Evolutionary conservation across 2,113 vertebrate genomes (phyloP).

Genomic region (Pachycephala philippinensis): DNA sequence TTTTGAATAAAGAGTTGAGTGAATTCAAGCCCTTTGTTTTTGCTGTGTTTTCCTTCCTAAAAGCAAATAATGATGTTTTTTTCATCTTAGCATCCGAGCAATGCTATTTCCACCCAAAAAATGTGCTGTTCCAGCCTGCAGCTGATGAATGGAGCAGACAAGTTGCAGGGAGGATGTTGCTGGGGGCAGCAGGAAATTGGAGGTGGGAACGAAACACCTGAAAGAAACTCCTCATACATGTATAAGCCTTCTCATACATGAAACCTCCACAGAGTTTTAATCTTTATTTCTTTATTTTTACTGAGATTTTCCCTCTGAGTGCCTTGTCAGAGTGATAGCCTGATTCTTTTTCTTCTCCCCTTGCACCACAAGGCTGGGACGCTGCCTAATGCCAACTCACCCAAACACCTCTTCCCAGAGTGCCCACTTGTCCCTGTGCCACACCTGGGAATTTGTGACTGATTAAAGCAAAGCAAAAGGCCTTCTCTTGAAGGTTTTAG

Average conservation of each 20-base stretch:
- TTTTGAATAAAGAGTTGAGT: neutral
- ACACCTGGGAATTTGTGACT: neutral
- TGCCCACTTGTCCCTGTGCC: accelerated
- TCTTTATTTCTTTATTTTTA: neutral
- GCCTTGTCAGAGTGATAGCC: neutral
- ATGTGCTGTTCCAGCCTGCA: neutral
- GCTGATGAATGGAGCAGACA: neutral
- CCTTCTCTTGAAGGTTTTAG: neutral
- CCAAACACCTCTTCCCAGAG: neutral
- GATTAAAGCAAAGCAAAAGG: neutral
- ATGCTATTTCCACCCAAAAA: neutral
- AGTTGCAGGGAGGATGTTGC: neutral
- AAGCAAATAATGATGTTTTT: neutral
- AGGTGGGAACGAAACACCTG: neutral
- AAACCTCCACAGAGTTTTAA: neutral
- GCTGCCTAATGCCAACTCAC: accelerated
- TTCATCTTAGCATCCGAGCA: neutral
- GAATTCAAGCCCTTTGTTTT: neutral
- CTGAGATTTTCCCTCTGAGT: neutral
- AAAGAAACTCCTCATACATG: neutral
- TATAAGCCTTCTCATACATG: neutral
- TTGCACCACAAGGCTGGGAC: neutral
- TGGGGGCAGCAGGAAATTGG: neutral
- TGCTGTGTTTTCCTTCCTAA: neutral
- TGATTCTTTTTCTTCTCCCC: neutral